These are phyloP conservation scores for Andrena haemorrhoa DNA, from an alignment of 2,888 invertebrate genomes.

Conservation along the genomic window DNA sequence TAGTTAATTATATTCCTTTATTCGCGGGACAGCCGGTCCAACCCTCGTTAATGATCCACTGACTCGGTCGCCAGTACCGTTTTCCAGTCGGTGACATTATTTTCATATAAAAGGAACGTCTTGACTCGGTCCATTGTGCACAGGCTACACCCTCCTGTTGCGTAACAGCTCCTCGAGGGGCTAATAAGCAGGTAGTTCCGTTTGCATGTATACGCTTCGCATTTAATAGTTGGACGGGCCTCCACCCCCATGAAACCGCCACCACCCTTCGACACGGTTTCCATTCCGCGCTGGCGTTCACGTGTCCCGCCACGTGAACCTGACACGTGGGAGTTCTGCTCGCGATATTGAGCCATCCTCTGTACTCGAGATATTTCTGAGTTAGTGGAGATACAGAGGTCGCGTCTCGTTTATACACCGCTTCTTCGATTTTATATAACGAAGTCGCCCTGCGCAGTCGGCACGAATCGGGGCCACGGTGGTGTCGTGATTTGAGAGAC, in stretches of 20 bases:
- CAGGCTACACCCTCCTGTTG: constrained; percentile 3
- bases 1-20: constrained; percentile 11
- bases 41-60: constrained; percentile 8
- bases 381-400: constrained; percentile 31
- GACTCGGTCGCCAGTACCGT: background rate
- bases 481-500: too few relatives aligned
- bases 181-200: constrained; percentile 40
- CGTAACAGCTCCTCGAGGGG: constrained; percentile 29
- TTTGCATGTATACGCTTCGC: constrained; percentile 41
- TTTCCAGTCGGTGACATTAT: background rate
- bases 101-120: background rate
- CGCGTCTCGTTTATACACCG: constrained; percentile 43
- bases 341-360: constrained; percentile 51
- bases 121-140: background rate
- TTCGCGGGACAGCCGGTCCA: background rate
- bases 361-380: constrained; percentile 47
- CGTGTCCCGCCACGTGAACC: constrained; percentile 68
- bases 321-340: constrained; percentile 60
- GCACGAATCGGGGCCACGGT: too few relatives aligned
- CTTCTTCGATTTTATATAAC: constrained; percentile 41
- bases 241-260: constrained; percentile 37
- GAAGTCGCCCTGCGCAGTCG: too few relatives aligned
- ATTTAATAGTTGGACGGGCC: constrained; percentile 55
- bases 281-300: constrained; percentile 47
- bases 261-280: constrained; percentile 53